Evolutionary conservation across 2,113 vertebrate genomes (phyloP), one percentile per base, ranked within the genome.

Genomic region (Toxotes chatareus): DNA sequence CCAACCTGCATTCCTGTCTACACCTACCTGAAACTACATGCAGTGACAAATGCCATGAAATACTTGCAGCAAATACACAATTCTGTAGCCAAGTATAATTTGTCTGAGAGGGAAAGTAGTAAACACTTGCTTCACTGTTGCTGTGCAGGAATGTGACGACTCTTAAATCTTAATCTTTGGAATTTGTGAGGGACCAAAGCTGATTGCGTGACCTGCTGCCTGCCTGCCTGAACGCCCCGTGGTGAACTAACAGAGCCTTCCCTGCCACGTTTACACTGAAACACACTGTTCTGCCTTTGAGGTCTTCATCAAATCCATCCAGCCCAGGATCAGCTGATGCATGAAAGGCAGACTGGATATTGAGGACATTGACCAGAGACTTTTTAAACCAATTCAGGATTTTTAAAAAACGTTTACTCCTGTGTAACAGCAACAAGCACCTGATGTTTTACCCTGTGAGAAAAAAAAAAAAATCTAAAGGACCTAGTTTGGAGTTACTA

Each of bases 161-260:
- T 80, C 71, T 27, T 83, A 87, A 90, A 87, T 88, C 73, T 44
- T 93, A 94, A 94, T 93, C 91, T 73, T 82, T 79, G 85, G 85
- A 84, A 76, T 88, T 74, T 80, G 27, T 51, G 42, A 73, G 34
- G 34, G 44, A 34, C 53, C 69, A 91, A 93, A 90, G 82, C 87
- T 82, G 79, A 81, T 93, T 89, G 80, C 69, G 36, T 73, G 84
- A 84, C 72, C 85, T 64, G 62, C 55, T 63, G 67, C 55, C 36
- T 65, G 61, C 40, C 38, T 27, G 61, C 76, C 44, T 23, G 46
- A 66, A 51, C 32, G 51, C 1, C 70, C 71, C 34, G 4, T 5
- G 23, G 51, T 21, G 11, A 51, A 66, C 47, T 40, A 63, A 81
- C 32, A 31, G 19, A 76, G 36, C 62, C 7, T 59, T 70, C 31